A percentile compares a stretch with the other conserved stretches of the same genome.
These are phyloP conservation scores for Boulengeromyrus knoepffleri DNA, from an alignment of 2,113 vertebrate species.

Conservation along the genomic window DNA sequence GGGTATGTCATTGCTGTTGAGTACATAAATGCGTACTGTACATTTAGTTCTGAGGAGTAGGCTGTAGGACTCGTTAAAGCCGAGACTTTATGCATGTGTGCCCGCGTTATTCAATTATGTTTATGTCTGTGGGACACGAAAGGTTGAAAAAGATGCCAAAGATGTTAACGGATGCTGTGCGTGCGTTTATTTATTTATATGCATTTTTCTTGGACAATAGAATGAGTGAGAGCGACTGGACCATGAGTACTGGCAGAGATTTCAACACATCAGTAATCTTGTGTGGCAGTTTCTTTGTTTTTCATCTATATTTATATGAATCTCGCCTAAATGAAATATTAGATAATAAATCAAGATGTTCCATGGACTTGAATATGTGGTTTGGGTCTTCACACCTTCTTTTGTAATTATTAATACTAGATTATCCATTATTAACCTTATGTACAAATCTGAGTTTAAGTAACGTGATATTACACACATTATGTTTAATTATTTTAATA, in stretches of 20 bases:
- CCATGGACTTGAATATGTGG: neutral
- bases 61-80: neutral
- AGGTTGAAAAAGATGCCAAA: neutral
- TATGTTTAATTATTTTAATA: neutral
- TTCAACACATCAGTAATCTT: neutral
- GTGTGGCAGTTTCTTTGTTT: neutral
- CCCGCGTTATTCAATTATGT: neutral
- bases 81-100: neutral
- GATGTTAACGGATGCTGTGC: neutral
- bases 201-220: conserved; percentile 3
- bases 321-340: neutral
- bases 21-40: conserved; percentile 6
- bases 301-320: neutral
- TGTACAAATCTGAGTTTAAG: neutral
- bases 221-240: neutral
- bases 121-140: neutral
- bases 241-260: neutral
- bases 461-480: neutral
- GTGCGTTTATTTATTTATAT: conserved; percentile 1
- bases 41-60: conserved; percentile 13
- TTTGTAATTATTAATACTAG: neutral
- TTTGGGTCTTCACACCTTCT: neutral
- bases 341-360: neutral
- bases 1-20: neutral
- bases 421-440: neutral